A percentile compares a stretch with the other conserved stretches of the same genome.
These are phyloP conservation scores for Tetranychus truncatus DNA, from an alignment of 2,888 invertebrate species.

Conservation along the genomic window DNA sequence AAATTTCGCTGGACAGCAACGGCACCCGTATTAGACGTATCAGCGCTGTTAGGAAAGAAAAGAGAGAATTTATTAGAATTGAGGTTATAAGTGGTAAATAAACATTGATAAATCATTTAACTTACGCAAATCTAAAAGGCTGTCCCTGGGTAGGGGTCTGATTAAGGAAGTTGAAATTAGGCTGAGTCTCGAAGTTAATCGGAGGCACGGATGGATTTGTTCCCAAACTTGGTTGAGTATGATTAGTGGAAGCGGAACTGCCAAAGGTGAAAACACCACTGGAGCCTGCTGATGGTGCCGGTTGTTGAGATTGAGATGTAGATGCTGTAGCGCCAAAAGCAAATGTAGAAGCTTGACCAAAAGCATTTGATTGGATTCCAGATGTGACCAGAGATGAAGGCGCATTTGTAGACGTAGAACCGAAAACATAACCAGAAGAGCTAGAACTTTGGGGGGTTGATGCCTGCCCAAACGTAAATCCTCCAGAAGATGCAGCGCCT, in stretches of 20 bases:
- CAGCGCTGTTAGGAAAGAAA: background rate
- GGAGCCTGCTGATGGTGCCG: slow-evolving; percentile 32
- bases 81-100: background rate
- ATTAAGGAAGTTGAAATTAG: background rate
- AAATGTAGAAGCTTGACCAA: background rate
- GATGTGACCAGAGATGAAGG: background rate
- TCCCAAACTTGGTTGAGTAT: background rate
- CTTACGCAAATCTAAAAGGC: background rate
- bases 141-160: background rate
- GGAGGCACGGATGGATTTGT: background rate
- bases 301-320: background rate
- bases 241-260: slow-evolving; percentile 32
- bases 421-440: slow-evolving; percentile 31
- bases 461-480: background rate
- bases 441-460: background rate
- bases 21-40: background rate
- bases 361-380: background rate
- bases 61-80: background rate
- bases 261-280: slow-evolving; percentile 38
- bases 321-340: background rate
- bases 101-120: background rate
- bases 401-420: slow-evolving; percentile 27
- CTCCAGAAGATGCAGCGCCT: background rate
- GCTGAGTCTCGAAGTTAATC: background rate
- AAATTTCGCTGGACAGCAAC: background rate